phyloP scores from a whole-genome alignment of 2,797 vertebrate genomes.

The Hozukius guyotensis region DNA sequence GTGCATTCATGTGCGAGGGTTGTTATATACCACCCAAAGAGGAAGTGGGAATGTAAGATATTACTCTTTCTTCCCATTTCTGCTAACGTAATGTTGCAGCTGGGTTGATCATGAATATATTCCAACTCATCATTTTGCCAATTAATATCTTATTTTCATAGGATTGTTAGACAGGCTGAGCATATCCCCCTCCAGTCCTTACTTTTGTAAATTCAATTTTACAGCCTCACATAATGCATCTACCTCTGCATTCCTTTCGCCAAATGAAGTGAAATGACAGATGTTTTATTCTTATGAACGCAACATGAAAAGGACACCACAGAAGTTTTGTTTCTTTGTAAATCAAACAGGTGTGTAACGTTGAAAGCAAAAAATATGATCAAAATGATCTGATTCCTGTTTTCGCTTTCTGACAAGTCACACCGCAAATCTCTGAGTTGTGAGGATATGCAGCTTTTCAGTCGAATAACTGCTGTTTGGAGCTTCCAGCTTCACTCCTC shows the following conservation, averaged over 20 bases:
- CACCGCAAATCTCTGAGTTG: background rate
- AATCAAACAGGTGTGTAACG: slow-evolving; percentile 42
- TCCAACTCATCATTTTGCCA: background rate
- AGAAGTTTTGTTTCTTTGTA: slow-evolving; percentile 43
- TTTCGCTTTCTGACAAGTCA: slow-evolving; percentile 34
- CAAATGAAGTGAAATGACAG: background rate
- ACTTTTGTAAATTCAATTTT: background rate
- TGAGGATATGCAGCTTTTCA: background rate
- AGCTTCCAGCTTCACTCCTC: background rate
- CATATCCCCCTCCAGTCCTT: background rate
- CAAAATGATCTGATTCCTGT: slow-evolving; percentile 20
- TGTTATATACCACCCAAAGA: slow-evolving; percentile 42
- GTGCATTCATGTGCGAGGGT: background rate
- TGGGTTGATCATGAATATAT: background rate
- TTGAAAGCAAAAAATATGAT: slow-evolving; percentile 49
- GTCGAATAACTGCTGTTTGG: background rate
- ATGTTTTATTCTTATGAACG: background rate
- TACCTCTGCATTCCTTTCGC: background rate
- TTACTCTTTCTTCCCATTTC: slow-evolving; percentile 18
- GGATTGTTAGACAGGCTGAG: background rate
- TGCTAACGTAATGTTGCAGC: background rate
- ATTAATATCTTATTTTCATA: background rate
- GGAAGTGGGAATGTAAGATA: slow-evolving; percentile 59
- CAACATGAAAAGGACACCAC: background rate
- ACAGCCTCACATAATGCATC: background rate